Conservation (phyloP, 2,113 vertebrate genomes). For the Heterochromis multidens region DNA sequence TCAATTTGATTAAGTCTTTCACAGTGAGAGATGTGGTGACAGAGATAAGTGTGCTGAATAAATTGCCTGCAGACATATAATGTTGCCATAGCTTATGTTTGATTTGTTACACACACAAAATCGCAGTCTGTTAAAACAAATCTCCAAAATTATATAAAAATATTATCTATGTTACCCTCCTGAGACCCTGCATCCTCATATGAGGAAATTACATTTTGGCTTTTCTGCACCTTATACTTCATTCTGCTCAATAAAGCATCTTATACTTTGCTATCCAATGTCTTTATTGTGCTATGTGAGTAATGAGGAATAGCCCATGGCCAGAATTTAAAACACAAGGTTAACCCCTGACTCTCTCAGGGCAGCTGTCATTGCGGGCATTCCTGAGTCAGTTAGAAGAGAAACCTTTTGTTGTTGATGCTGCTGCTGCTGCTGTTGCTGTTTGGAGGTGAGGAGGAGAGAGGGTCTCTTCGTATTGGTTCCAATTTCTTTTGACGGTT, state of each 20-base stretch:
- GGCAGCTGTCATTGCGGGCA: not conserved
- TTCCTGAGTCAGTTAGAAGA: too few relatives aligned
- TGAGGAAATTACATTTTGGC: not conserved
- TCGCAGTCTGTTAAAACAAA: not conserved
- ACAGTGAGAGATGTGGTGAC: not conserved
- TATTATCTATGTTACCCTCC: not conserved
- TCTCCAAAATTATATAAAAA: not conserved
- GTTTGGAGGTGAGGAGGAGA: too few relatives aligned
- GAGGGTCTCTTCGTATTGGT: not conserved
- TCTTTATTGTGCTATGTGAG: not conserved
- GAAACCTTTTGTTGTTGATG: too few relatives aligned
- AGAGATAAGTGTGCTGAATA: not conserved
- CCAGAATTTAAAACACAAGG: not conserved
- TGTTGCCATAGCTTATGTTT: too few relatives aligned
- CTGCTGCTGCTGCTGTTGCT: too few relatives aligned
- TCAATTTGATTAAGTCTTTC: not conserved
- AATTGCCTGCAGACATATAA: not conserved
- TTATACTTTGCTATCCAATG: not conserved
- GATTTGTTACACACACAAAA: not conserved
- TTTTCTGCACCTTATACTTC: not conserved
- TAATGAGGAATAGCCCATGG: not conserved
- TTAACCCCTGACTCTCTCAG: not conserved
- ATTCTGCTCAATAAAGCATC: not conserved
- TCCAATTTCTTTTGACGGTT: not conserved
- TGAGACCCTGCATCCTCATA: not conserved